Conservation (phyloP, 2,888 invertebrate species). For the Eumacrocentrus americanus region DNA sequence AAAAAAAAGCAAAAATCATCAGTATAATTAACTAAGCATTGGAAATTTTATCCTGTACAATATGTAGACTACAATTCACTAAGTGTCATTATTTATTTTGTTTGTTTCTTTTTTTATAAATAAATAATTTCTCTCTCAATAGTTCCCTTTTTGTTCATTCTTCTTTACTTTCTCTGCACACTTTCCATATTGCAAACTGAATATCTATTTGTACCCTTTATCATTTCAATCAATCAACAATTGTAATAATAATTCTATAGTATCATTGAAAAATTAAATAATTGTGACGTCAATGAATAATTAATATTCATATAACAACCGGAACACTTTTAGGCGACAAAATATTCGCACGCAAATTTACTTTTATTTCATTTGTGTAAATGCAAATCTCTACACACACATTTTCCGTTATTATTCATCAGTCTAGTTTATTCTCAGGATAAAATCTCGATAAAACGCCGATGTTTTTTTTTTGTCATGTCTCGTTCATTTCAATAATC, state of each 20-base stretch:
- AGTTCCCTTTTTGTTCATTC: conserved; percentile 14
- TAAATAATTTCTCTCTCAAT: conserved; percentile 32
- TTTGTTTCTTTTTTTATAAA: conserved; percentile 26
- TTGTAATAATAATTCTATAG: not conserved
- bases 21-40: not conserved
- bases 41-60: not conserved
- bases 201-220: conserved; percentile 34
- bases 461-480: not conserved
- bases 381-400: not conserved
- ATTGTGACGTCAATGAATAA: not conserved
- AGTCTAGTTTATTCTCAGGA: conserved; percentile 6
- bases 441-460: not conserved
- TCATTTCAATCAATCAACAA: conserved; percentile 7
- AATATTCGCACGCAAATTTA: not conserved
- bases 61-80: conserved; percentile 12
- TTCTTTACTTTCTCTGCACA: conserved; percentile 26
- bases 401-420: not conserved
- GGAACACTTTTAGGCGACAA: conserved; percentile 9
- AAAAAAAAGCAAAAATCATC: not conserved
- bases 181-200: conserved; percentile 20
- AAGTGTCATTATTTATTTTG: conserved; percentile 19
- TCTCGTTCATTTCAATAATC: not conserved
- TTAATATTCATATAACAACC: conserved; percentile 1
- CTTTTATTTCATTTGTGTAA: not conserved
- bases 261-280: not conserved